A percentile compares a stretch with the other conserved stretches of the same genome.
phyloP scores from a whole-genome alignment of 2,113 vertebrate genomes.

The Canis aureus region DNA sequence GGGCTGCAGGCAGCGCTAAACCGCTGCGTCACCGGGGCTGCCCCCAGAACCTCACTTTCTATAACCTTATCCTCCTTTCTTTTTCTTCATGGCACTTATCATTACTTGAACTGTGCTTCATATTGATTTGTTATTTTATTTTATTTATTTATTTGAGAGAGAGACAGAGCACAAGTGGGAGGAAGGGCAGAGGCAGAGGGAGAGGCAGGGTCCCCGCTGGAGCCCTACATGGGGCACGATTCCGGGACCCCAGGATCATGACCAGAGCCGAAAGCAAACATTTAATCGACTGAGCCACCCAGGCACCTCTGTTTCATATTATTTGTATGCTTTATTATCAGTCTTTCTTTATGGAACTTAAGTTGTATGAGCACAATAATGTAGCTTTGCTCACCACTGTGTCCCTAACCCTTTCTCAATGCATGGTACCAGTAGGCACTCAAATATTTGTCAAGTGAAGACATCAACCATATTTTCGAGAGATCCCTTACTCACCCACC shows the following conservation, averaged over 20 bases:
- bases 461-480: not conserved
- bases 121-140: not conserved
- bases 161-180: too few species aligned
- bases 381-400: not conserved
- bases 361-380: not conserved
- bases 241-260: too few species aligned
- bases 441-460: not conserved
- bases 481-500: not conserved
- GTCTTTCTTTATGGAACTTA: conserved; percentile 1
- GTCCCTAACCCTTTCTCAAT: not conserved
- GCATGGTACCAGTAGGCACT: not conserved
- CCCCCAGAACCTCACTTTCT: not conserved
- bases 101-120: not conserved
- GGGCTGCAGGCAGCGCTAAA: too few species aligned
- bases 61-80: not conserved
- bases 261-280: too few species aligned
- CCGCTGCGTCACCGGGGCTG: too few species aligned
- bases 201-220: too few species aligned
- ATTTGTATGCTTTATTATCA: not conserved
- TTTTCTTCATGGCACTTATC: not conserved
- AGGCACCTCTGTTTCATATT: too few species aligned
- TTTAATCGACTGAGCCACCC: too few species aligned
- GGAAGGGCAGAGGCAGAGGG: too few species aligned
- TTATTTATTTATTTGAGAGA: too few species aligned
- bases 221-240: too few species aligned